These are phyloP conservation scores for Clarias batrachus DNA, from an alignment of 2,113 vertebrate genomes.

Conservation along the genomic window DNA sequence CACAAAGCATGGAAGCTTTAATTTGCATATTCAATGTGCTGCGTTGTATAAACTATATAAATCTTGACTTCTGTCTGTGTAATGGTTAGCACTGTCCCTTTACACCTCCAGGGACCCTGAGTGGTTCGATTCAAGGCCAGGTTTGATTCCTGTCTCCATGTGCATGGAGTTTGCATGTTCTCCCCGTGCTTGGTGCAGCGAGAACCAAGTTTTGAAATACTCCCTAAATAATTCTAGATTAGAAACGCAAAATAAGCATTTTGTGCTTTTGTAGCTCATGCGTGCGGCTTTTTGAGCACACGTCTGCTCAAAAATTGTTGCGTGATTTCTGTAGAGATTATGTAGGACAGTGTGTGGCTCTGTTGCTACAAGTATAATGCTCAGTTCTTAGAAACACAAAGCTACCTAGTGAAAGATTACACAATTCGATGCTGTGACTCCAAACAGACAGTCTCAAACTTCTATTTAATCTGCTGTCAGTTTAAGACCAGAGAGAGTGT, in stretches of 20 bases:
- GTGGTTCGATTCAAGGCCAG: no score
- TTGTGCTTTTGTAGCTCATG: neutral
- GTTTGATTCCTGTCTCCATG: no score
- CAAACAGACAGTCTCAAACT: neutral
- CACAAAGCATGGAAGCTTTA: neutral
- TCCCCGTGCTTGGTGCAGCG: no score
- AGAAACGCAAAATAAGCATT: neutral
- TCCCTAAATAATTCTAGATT: neutral
- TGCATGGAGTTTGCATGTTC: no score
- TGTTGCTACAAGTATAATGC: neutral
- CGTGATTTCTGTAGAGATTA: neutral
- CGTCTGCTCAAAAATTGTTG: neutral
- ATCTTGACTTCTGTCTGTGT: neutral
- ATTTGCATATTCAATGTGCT: neutral
- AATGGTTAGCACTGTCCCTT: no score
- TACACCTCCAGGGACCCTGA: no score
- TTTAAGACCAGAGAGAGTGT: neutral
- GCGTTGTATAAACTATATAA: neutral
- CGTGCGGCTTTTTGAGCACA: neutral
- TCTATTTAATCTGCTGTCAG: neutral
- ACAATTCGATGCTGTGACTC: neutral
- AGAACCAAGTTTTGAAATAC: neutral
- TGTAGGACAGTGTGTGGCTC: neutral
- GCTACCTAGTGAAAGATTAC: conserved; percentile 1
- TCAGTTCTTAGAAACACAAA: neutral